Evolutionary conservation across 2,888 invertebrate species (phyloP).

Genomic region (Meteorus colon): DNA sequence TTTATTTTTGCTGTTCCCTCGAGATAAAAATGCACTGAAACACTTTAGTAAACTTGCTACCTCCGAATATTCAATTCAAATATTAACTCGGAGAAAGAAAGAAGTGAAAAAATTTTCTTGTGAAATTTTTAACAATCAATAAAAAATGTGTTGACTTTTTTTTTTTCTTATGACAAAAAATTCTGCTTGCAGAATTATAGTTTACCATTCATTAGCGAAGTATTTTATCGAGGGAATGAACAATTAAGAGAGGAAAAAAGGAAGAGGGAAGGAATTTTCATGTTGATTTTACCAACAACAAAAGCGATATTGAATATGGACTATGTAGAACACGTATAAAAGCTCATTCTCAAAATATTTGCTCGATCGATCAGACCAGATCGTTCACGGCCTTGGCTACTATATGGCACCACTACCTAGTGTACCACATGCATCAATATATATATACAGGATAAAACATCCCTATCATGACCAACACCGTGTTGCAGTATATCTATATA

Average conservation of each 20-base stretch:
- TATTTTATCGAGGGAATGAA: neutral
- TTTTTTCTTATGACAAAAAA: neutral
- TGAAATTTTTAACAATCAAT: neutral
- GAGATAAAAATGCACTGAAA: constrained; percentile 19
- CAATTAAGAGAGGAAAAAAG: neutral
- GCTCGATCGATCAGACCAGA: constrained; percentile 43
- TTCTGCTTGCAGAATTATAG: neutral
- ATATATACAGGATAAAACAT: constrained; percentile 43
- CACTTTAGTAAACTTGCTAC: neutral
- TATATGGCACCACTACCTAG: constrained; percentile 40
- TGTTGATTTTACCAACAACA: neutral
- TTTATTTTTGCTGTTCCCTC: neutral
- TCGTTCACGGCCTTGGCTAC: constrained; percentile 45
- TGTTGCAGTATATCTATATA: too few species aligned
- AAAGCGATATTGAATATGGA: constrained; percentile 2
- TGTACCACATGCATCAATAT: constrained; percentile 43
- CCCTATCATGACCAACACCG: constrained; percentile 49
- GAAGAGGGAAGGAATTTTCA: neutral
- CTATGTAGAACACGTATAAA: constrained; percentile 29
- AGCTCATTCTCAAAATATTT: constrained; percentile 46
- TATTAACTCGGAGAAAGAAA: neutral
- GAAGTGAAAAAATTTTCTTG: neutral
- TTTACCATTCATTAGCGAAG: neutral
- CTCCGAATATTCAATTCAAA: constrained; percentile 14
- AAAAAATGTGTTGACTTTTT: neutral